These are phyloP conservation scores for Gymnoscelis rufifasciata DNA, from an alignment of 2,888 invertebrate genomes.

Conservation along the genomic window DNA sequence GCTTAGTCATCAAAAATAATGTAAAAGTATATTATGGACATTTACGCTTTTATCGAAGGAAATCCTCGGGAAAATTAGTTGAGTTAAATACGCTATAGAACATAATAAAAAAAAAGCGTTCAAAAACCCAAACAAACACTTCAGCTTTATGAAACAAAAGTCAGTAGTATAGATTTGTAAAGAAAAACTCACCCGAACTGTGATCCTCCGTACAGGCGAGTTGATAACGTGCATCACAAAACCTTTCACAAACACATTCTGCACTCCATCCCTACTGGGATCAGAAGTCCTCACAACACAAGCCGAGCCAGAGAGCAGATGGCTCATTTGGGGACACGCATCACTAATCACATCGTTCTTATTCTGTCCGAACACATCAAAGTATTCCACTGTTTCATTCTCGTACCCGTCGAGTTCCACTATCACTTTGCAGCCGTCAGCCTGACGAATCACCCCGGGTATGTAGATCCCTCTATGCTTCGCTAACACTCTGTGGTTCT, in stretches of 20 bases:
- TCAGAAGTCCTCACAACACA: slow-evolving; percentile 89
- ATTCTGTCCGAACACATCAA: slow-evolving; percentile 87
- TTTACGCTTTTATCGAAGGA: no score
- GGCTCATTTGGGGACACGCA: slow-evolving; percentile 91
- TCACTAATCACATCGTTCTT: slow-evolving; percentile 95
- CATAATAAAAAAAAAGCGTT: no score
- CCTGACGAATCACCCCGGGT: slow-evolving; percentile 92
- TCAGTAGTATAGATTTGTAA: no score
- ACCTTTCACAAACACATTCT: slow-evolving; percentile 91
- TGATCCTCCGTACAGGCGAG: slow-evolving; percentile 70
- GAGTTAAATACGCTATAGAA: no score
- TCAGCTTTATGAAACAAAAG: no score
- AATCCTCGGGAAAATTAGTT: no score
- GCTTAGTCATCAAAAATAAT: no score
- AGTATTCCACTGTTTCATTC: slow-evolving; percentile 83
- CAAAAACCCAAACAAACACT: no score
- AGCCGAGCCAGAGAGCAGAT: slow-evolving; percentile 87
- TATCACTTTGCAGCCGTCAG: slow-evolving; percentile 83
- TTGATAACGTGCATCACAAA: slow-evolving; percentile 81
- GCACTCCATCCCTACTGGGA: slow-evolving; percentile 76
- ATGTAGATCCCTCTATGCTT: slow-evolving; percentile 89
- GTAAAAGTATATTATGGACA: no score
- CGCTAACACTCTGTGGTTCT: slow-evolving; percentile 93
- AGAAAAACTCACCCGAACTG: slow-evolving; percentile 62
- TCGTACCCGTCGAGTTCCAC: slow-evolving; percentile 90